These are phyloP conservation scores for Eupsilia transversa DNA, from an alignment of 2,888 invertebrate genomes.

Conservation along the genomic window DNA sequence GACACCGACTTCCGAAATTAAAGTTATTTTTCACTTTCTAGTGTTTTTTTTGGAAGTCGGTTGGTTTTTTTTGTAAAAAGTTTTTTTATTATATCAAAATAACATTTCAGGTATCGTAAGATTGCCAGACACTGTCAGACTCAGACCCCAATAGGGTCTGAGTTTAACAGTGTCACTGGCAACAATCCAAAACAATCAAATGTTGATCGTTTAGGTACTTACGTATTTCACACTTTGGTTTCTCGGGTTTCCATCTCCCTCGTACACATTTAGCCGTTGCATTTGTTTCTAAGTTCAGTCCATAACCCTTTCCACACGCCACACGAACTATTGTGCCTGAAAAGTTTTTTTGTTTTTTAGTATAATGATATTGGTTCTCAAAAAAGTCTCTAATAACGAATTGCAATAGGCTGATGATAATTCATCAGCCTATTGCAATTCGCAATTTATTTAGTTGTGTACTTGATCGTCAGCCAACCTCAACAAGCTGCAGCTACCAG, in stretches of 20 bases:
- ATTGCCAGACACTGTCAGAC: too few species aligned
- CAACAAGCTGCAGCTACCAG: neutral
- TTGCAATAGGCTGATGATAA: too few species aligned
- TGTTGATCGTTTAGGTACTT: constrained; percentile 79
- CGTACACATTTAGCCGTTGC: constrained; percentile 95
- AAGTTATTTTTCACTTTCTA: too few species aligned
- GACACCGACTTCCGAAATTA: too few species aligned
- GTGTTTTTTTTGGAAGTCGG: too few species aligned
- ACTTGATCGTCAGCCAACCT: neutral
- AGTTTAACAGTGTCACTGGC: neutral
- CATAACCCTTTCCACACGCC: constrained; percentile 94
- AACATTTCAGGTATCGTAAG: too few species aligned
- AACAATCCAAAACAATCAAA: neutral
- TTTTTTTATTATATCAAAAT: neutral
- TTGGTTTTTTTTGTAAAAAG: too few species aligned
- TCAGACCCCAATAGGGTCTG: too few species aligned
- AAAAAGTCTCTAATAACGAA: neutral
- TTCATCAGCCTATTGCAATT: neutral
- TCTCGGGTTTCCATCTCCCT: constrained; percentile 96
- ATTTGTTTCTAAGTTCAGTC: constrained; percentile 93
- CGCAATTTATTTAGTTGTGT: neutral
- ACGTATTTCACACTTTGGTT: constrained; percentile 95
- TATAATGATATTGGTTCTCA: neutral
- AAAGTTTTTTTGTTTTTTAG: neutral
- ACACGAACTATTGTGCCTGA: constrained; percentile 93